Conservation (phyloP, 2,113 vertebrate genomes). For the Heteronetta atricapilla region DNA sequence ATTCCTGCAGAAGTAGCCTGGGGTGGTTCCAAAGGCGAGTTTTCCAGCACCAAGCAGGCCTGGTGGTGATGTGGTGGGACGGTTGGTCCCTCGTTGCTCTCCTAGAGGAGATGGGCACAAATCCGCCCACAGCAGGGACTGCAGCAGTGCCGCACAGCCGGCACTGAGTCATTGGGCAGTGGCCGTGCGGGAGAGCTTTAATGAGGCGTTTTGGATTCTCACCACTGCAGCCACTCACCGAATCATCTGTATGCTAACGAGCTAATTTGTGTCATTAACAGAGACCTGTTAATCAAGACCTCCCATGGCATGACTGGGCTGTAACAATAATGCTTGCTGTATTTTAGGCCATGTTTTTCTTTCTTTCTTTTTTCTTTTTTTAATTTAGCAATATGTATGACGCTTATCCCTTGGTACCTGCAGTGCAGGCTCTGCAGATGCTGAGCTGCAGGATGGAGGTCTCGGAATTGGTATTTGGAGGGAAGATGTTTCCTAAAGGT, state of each 20-base stretch:
- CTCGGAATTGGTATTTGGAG: background rate
- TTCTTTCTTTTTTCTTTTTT: background rate
- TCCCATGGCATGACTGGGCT: background rate
- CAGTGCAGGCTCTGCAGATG: background rate
- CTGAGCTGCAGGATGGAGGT: background rate
- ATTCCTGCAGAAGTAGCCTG: background rate
- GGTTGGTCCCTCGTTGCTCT: background rate
- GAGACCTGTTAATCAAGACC: slow-evolving; percentile 31
- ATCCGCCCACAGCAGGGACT: background rate
- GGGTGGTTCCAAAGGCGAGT: background rate
- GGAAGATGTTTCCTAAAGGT: background rate
- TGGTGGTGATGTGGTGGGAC: accelerated
- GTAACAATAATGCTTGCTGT: background rate
- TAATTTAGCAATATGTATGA: background rate
- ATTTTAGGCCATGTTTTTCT: slow-evolving; percentile 4
- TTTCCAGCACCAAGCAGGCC: background rate
- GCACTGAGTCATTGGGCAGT: background rate
- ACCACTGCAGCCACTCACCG: accelerated
- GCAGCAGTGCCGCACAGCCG: accelerated
- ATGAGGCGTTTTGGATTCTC: background rate
- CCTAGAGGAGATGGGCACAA: background rate
- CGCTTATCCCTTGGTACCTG: background rate
- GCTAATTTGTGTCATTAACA: slow-evolving; percentile 45
- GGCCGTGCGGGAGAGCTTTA: background rate
- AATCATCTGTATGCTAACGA: slow-evolving; percentile 34